Percentiles rank a stretch among this genome's conserved stretches.
Evolutionary conservation across 1,140 invertebrate genomes (phyloP).

Genomic region (Alviniconcha marisindica): DNA sequence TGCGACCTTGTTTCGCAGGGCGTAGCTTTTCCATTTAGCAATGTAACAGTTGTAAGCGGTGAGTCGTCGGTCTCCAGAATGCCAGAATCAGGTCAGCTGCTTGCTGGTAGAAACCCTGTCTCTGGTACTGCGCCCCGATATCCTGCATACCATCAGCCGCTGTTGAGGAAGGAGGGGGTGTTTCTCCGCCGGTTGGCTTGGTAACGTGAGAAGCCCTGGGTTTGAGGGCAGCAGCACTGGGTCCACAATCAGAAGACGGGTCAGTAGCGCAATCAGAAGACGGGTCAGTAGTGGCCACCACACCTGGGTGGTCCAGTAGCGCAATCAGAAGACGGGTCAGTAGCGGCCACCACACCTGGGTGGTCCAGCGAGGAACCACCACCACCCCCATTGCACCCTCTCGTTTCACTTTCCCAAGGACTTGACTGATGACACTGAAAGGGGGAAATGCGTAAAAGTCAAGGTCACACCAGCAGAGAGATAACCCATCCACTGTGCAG

Average conservation of each 20-base stretch:
- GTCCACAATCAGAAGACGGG: too few relatives aligned
- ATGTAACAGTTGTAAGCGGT: constrained; percentile 46
- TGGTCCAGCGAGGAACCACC: constrained; percentile 47
- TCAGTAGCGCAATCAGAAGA: constrained; percentile 22
- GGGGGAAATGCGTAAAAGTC: constrained; percentile 48
- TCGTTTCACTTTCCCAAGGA: constrained; percentile 32
- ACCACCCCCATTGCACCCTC: constrained; percentile 32
- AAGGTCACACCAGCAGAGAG: constrained; percentile 30
- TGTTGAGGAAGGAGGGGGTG: constrained; percentile 39
- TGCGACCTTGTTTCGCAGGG: constrained; percentile 43
- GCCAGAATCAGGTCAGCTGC: constrained; percentile 40
- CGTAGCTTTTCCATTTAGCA: constrained; percentile 41
- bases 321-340: constrained; percentile 30
- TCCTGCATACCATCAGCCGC: constrained; percentile 42
- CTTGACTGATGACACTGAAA: constrained; percentile 41
- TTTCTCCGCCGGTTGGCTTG: not conserved
- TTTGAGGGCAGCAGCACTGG: constrained; percentile 36
- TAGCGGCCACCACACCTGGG: constrained; percentile 42
- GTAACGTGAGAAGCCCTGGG: not conserved
- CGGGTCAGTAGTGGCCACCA: constrained; percentile 39
- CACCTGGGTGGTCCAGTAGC: too few relatives aligned
- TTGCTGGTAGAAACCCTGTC: constrained; percentile 33
- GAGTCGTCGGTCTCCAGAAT: constrained; percentile 37
- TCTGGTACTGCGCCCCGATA: constrained; percentile 42
- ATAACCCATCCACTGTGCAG: constrained; percentile 50